Percentiles rank a stretch among this genome's conserved stretches.
Conservation (phyloP, 23 tunicate species). For the Clavelina lepadiformis region DNA sequence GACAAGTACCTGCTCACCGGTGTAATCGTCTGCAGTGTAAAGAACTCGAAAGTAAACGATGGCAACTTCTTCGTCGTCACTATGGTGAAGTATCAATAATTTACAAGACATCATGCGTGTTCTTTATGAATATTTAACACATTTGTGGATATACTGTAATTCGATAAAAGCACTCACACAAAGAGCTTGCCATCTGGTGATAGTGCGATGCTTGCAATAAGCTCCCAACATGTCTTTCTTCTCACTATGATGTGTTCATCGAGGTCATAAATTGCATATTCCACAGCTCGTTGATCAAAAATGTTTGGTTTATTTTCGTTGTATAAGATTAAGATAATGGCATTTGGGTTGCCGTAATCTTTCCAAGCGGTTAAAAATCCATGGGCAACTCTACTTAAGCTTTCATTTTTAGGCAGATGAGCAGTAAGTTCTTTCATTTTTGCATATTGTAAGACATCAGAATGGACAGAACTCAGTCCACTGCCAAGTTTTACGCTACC, state of each 20-base stretch:
- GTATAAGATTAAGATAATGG: conserved; percentile 52
- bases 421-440: background rate
- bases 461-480: conserved; percentile 23
- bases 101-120: too few relatives aligned
- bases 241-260: conserved; percentile 39
- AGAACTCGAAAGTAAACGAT: conserved; percentile 67
- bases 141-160: too few relatives aligned
- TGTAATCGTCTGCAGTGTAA: conserved; percentile 49
- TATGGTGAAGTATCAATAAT: too few relatives aligned
- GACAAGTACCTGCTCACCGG: conserved; percentile 41
- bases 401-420: conserved; percentile 32
- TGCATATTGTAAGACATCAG: conserved; percentile 4
- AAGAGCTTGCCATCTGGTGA: too few relatives aligned
- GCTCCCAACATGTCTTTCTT: conserved; percentile 22
- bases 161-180: too few relatives aligned
- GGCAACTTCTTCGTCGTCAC: conserved; percentile 75
- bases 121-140: too few relatives aligned
- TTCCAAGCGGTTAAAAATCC: conserved; percentile 65
- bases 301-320: conserved; percentile 34
- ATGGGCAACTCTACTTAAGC: conserved; percentile 21
- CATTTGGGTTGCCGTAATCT: conserved; percentile 41
- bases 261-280: conserved; percentile 47
- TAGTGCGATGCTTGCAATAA: conserved; percentile 6
- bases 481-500: conserved; percentile 55
- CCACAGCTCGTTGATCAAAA: conserved; percentile 78